Conservation (phyloP, 2,113 vertebrate genomes). For the Nothobranchius furzeri region DNA sequence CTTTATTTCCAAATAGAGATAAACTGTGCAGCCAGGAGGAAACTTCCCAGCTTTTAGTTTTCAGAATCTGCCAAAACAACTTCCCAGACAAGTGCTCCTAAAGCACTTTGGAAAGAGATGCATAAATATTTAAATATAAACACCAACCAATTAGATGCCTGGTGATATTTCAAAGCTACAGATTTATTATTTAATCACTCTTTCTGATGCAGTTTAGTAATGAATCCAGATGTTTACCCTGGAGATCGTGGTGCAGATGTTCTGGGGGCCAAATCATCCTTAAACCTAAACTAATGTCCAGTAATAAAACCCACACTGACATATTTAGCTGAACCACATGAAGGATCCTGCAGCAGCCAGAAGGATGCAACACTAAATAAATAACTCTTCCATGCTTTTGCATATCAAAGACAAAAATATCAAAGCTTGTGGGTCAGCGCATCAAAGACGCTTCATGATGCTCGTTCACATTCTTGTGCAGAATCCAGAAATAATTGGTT, state of each 20-base stretch:
- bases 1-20: slow-evolving; percentile 3
- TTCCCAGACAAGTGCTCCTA: no score
- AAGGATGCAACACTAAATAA: slow-evolving; percentile 12
- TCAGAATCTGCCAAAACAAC: no score
- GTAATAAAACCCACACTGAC: neutral
- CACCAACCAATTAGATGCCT: no score
- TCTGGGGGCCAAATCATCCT: no score
- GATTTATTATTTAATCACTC: neutral
- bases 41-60: neutral
- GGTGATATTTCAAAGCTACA: neutral
- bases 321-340: neutral
- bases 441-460: slow-evolving; percentile 49
- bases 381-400: slow-evolving; percentile 35
- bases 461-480: slow-evolving; percentile 50
- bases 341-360: neutral
- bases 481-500: slow-evolving; percentile 26
- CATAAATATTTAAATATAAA: no score
- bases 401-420: slow-evolving; percentile 50
- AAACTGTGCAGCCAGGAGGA: neutral
- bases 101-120: no score
- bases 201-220: no score
- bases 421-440: slow-evolving; percentile 38
- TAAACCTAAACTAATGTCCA: no score
- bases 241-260: no score
- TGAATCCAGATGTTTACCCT: no score